Evolutionary conservation across 2,113 vertebrate genomes (phyloP).

Genomic region (Alaudala cheleensis): DNA sequence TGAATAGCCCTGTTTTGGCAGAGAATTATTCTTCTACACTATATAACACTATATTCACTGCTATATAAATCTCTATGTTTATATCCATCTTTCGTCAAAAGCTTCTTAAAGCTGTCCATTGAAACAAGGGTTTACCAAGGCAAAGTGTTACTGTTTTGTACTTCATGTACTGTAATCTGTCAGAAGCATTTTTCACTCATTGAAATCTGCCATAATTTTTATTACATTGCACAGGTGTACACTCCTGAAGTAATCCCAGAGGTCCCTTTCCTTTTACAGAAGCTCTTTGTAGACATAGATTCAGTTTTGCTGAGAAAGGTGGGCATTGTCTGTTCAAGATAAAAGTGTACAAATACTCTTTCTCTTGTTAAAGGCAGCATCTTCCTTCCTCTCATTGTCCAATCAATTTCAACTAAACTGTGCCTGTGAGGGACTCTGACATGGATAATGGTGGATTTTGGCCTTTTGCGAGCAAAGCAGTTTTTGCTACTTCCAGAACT

Average conservation of each 20-base stretch:
- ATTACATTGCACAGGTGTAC: background rate
- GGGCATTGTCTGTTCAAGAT: background rate
- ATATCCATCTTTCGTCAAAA: background rate
- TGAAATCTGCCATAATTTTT: background rate
- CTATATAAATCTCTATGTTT: background rate
- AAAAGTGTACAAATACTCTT: background rate
- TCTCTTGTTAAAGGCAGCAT: background rate
- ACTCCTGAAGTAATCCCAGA: background rate
- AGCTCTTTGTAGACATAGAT: background rate
- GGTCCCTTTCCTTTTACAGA: background rate
- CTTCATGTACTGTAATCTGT: background rate
- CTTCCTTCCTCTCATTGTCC: background rate
- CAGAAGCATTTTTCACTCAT: background rate
- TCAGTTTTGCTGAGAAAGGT: background rate
- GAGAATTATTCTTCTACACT: background rate
- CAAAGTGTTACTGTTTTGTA: background rate
- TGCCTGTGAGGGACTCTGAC: background rate
- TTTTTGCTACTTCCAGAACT: background rate
- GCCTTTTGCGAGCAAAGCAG: background rate
- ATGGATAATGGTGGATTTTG: background rate
- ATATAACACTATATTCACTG: too few relatives aligned
- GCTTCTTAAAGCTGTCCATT: background rate
- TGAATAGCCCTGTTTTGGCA: background rate
- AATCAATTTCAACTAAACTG: background rate
- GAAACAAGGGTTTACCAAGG: background rate